phyloP scores from a whole-genome alignment of 2,797 vertebrate genomes.

The Crocodylus rhombifer region DNA sequence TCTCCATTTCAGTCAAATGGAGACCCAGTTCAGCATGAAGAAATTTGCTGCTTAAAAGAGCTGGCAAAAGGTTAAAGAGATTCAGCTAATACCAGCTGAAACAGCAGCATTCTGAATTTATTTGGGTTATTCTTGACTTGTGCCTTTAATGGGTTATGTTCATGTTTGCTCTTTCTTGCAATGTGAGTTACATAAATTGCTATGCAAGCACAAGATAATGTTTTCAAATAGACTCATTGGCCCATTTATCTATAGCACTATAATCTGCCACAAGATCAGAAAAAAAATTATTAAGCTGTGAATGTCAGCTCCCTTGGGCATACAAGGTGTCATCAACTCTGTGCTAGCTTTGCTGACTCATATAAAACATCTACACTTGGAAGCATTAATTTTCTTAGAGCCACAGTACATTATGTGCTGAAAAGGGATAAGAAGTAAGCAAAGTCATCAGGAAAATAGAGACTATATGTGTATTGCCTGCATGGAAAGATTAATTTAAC shows the following conservation, averaged over 20 bases:
- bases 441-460: constrained; percentile 70
- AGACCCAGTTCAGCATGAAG: background rate
- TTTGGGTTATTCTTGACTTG: constrained; percentile 37
- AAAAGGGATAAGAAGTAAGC: constrained; percentile 68
- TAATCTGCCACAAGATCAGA: constrained; percentile 50
- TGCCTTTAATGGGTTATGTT: constrained; percentile 37
- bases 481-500: constrained; percentile 65
- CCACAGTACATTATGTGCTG: constrained; percentile 60
- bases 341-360: constrained; percentile 72
- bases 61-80: constrained; percentile 41
- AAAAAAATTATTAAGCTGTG: constrained; percentile 47
- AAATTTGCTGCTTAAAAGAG: constrained; percentile 20
- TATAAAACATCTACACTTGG: constrained; percentile 63
- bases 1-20: constrained; percentile 22
- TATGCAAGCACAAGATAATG: constrained; percentile 64
- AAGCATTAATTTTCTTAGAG: constrained; percentile 71
- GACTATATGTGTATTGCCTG: constrained; percentile 68
- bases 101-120: constrained; percentile 42
- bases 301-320: constrained; percentile 65
- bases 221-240: constrained; percentile 59
- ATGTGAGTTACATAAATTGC: constrained; percentile 62
- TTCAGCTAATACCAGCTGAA: constrained; percentile 49
- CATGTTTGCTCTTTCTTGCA: constrained; percentile 57
- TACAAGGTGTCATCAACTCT: constrained; percentile 69
- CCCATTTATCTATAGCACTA: constrained; percentile 56